Evolutionary conservation across 2,113 vertebrate genomes (phyloP).

Genomic region (Lophura nycthemera): DNA sequence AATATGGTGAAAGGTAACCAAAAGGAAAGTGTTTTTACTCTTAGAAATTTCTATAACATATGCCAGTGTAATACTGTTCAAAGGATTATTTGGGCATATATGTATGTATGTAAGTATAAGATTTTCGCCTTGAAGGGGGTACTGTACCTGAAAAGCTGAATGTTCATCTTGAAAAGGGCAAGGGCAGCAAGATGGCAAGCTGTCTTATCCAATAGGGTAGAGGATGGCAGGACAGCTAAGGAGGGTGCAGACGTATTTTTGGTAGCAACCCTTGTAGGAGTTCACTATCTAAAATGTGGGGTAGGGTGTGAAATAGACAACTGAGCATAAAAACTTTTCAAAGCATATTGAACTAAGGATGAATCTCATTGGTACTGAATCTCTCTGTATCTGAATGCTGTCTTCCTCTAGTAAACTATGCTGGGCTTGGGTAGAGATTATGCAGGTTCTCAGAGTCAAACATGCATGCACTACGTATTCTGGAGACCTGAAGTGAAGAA

Average conservation of each 20-base stretch:
- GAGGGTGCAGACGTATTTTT: rapidly evolving
- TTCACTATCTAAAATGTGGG: background rate
- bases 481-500: background rate
- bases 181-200: background rate
- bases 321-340: background rate
- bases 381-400: background rate
- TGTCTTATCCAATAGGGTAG: background rate
- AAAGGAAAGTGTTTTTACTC: background rate
- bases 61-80: background rate
- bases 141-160: background rate
- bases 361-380: background rate
- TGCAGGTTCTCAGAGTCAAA: background rate
- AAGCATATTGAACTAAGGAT: background rate
- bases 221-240: background rate
- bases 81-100: background rate
- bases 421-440: background rate
- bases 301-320: background rate
- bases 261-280: background rate
- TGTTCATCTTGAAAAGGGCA: background rate
- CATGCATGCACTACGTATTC: background rate
- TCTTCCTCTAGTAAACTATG: background rate
- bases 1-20: background rate
- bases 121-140: background rate
- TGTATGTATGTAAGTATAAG: background rate
- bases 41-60: background rate